Evolutionary conservation across 2,113 vertebrate genomes (phyloP).

Genomic region (Alligator sinensis): DNA sequence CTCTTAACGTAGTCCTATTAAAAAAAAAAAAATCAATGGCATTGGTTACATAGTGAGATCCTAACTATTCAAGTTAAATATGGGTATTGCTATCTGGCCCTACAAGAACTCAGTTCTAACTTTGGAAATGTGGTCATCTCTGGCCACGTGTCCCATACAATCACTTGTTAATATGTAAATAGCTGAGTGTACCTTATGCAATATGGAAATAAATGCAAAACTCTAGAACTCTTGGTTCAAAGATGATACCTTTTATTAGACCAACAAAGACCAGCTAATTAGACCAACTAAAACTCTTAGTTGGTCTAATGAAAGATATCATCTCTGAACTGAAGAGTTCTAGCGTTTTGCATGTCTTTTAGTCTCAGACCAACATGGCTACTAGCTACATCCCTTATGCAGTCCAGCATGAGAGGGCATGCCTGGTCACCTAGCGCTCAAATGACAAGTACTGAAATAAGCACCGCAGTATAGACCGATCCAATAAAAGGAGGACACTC

Average conservation of each 20-base stretch:
- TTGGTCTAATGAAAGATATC: too few species aligned
- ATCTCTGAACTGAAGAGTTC: too few species aligned
- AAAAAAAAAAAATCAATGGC: not conserved
- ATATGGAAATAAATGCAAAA: too few species aligned
- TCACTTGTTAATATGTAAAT: too few species aligned
- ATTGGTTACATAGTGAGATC: not conserved
- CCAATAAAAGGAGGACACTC: not conserved
- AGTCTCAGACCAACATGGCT: too few species aligned
- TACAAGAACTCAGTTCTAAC: fast-evolving
- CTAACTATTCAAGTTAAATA: not conserved
- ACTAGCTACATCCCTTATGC: not conserved
- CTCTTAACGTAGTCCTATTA: not conserved
- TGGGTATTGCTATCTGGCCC: not conserved
- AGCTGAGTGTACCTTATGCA: too few species aligned
- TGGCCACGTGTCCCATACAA: not conserved
- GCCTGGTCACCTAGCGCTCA: not conserved
- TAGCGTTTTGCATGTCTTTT: too few species aligned
- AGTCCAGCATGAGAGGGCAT: not conserved
- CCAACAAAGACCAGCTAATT: too few species aligned
- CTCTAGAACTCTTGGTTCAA: too few species aligned
- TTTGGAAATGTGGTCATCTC: not conserved
- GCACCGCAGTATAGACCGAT: not conserved
- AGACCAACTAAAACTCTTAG: too few species aligned
- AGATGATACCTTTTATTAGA: too few species aligned
- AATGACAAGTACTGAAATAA: not conserved